A percentile compares a stretch with the other conserved stretches of the same genome.
Evolutionary conservation across 1,140 invertebrate species (phyloP).

Genomic region (Drosophila kohkoa): DNA sequence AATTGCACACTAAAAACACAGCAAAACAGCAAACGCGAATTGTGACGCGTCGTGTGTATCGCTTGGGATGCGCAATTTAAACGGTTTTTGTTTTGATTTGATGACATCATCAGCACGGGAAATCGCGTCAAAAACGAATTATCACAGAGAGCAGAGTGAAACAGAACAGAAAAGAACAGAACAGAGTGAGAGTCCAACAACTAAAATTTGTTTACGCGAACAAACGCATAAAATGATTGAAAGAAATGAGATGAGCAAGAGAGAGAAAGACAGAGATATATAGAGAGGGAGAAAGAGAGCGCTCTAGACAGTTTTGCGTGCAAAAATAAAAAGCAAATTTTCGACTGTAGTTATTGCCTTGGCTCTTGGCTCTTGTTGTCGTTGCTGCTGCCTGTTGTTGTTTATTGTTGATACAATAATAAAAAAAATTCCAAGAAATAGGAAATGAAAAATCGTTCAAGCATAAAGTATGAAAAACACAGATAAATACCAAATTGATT

Average conservation of each 20-base stretch:
- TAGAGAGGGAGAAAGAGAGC: background rate
- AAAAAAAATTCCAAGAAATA: slow-evolving; percentile 61
- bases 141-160: slow-evolving; percentile 35
- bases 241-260: background rate
- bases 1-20: slow-evolving; percentile 55
- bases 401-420: slow-evolving; percentile 55
- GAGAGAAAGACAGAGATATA: background rate
- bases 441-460: slow-evolving; percentile 78
- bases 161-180: too few species aligned
- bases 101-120: slow-evolving; percentile 66
- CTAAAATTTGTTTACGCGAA: slow-evolving; percentile 66
- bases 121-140: slow-evolving; percentile 75
- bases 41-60: too few species aligned
- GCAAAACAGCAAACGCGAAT: background rate
- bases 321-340: slow-evolving; percentile 52
- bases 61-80: slow-evolving; percentile 47
- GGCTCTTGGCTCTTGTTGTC: slow-evolving; percentile 3
- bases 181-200: background rate
- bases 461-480: slow-evolving; percentile 77
- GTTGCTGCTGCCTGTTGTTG: slow-evolving; percentile 46
- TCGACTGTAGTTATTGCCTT: slow-evolving; percentile 37
- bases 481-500: slow-evolving; percentile 72
- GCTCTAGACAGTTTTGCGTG: slow-evolving; percentile 38
- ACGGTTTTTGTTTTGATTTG: slow-evolving; percentile 76
- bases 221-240: slow-evolving; percentile 31